These are phyloP conservation scores for Tympanoctomys barrerae DNA, from an alignment of 2,797 vertebrate species.

Conservation along the genomic window DNA sequence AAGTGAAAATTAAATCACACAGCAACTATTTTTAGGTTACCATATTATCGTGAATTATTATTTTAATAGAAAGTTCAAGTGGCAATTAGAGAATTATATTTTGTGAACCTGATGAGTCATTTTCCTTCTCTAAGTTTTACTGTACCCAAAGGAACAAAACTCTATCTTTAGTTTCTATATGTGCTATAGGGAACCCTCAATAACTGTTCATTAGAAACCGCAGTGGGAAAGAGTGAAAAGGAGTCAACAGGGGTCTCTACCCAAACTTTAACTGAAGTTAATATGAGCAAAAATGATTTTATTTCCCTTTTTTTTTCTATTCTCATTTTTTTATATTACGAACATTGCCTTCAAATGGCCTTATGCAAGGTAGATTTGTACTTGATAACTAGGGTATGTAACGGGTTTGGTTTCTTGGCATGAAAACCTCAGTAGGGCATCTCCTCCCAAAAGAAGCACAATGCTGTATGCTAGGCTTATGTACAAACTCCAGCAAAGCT, in stretches of 20 bases:
- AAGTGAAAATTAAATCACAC: slow-evolving; percentile 63
- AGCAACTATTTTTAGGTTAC: slow-evolving; percentile 64
- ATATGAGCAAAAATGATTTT: background rate
- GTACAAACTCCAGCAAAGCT: background rate
- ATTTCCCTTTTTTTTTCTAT: background rate
- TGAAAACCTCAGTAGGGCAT: background rate
- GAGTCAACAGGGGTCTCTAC: background rate
- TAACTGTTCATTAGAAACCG: background rate
- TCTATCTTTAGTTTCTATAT: background rate
- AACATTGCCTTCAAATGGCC: background rate
- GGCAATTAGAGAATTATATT: slow-evolving; percentile 67
- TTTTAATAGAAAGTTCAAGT: slow-evolving; percentile 68
- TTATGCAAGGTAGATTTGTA: background rate
- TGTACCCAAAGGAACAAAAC: slow-evolving; percentile 9
- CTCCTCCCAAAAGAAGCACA: background rate
- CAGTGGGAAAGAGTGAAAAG: fast-evolving
- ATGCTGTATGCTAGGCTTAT: background rate
- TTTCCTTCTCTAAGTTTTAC: background rate
- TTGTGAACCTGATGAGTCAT: slow-evolving; percentile 44
- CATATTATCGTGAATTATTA: slow-evolving; percentile 68
- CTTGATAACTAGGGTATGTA: background rate
- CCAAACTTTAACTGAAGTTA: background rate
- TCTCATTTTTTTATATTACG: background rate
- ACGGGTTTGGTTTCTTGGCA: background rate
- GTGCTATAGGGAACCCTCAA: background rate